Conservation (phyloP, 2,113 vertebrate species). For the Accipiter cooperii region DNA sequence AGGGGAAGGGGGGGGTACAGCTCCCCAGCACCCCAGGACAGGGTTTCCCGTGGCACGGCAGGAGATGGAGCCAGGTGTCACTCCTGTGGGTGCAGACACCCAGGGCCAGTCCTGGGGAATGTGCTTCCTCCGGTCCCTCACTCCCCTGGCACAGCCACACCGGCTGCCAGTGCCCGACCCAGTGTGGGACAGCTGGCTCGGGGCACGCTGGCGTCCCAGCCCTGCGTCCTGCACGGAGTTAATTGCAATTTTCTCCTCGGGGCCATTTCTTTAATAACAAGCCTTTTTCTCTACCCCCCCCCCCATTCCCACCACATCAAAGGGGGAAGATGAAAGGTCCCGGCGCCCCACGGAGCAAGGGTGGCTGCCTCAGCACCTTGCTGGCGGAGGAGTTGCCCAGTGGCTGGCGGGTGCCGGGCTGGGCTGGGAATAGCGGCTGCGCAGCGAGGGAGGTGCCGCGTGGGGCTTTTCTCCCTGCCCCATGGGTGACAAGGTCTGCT, state of each 20-base stretch:
- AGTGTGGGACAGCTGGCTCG: background rate
- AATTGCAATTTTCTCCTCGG: slow-evolving; percentile 18
- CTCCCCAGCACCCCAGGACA: background rate
- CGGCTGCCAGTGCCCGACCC: background rate
- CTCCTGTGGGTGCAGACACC: background rate
- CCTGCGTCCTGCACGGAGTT: background rate
- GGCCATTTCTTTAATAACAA: slow-evolving; percentile 51
- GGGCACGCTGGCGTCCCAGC: background rate
- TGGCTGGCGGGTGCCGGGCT: background rate
- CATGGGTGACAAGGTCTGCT: background rate
- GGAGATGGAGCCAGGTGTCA: background rate
- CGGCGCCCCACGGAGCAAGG: background rate
- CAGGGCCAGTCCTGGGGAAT: accelerated
- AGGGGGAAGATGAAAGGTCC: slow-evolving; percentile 38
- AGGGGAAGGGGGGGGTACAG: background rate
- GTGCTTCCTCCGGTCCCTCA: accelerated
- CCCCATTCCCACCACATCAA: slow-evolving; percentile 45
- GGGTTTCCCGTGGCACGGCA: background rate
- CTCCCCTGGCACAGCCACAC: background rate
- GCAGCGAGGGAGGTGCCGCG: background rate
- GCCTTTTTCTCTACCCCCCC: background rate
- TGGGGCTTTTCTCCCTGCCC: background rate
- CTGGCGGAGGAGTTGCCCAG: background rate
- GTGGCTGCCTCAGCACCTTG: slow-evolving; percentile 39
- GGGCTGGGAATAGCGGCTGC: slow-evolving; percentile 19